A percentile compares a stretch with the other conserved stretches of the same genome.
Evolutionary conservation across 1,140 invertebrate genomes (phyloP).

Genomic region (Drosophila watanabei): DNA sequence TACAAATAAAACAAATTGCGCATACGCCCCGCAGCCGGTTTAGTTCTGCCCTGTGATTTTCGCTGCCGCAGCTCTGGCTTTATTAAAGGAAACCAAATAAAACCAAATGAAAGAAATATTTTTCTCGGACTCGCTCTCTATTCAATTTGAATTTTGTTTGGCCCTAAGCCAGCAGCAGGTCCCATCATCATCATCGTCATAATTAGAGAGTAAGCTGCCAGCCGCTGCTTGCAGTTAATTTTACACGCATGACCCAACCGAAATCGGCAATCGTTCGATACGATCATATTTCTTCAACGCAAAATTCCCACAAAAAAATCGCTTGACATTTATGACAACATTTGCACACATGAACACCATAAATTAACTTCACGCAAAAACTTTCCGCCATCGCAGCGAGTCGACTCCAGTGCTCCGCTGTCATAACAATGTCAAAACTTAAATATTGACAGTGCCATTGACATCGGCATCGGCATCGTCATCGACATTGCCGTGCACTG

Average conservation of each 20-base stretch:
- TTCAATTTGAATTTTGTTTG: constrained; percentile 18
- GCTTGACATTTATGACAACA: constrained; percentile 80
- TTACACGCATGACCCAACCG: constrained; percentile 39
- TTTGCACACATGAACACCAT: constrained; percentile 81
- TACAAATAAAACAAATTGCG: constrained; percentile 75
- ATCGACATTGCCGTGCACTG: constrained; percentile 46
- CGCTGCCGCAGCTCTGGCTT: constrained; percentile 12
- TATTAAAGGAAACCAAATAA: constrained; percentile 59
- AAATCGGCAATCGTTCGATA: constrained; percentile 40
- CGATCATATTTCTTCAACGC: constrained; percentile 51
- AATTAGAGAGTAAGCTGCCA: constrained; percentile 28
- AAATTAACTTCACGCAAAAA: constrained; percentile 76
- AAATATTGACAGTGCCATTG: constrained; percentile 81
- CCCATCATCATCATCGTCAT: constrained; percentile 6
- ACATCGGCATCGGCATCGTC: constrained; percentile 53
- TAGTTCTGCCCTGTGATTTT: constrained; percentile 59
- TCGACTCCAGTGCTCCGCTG: constrained; percentile 33
- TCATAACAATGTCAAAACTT: constrained; percentile 81
- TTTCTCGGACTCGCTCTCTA: constrained; percentile 23
- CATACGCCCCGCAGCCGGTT: constrained; percentile 64
- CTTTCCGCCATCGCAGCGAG: constrained; percentile 38
- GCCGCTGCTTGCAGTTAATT: constrained; percentile 43
- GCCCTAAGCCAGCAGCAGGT: constrained; percentile 17
- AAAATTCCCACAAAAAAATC: constrained; percentile 57
- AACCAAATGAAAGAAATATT: constrained; percentile 50